Evolutionary conservation across 2,888 invertebrate genomes (phyloP), one percentile per base, ranked within the genome.

Genomic region (Ptycholaimellus sp.): DNA sequence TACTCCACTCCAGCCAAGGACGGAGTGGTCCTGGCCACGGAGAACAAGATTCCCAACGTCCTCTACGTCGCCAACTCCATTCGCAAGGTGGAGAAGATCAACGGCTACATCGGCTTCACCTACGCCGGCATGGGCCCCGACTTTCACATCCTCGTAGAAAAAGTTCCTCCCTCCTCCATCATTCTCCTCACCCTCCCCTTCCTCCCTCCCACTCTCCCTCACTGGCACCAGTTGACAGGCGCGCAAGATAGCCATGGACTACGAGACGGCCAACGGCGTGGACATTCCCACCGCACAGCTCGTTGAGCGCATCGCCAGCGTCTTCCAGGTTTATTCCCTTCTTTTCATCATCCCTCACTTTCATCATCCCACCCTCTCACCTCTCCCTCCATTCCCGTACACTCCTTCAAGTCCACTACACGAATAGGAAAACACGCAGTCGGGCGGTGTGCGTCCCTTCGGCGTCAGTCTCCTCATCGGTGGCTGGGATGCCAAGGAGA

Each of bases 391-490:
- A n/a, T n/a, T n/a, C n/a, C n/a, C n/a, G n/a, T n/a, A n/a, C n/a
- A n/a, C n/a, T n/a, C n/a, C n/a, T n/a, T n/a, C n/a, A n/a, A n/a
- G n/a, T n/a, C n/a, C n/a, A n/a, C n/a, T n/a, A n/a, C n/a, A n/a
- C n/a, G n/a, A n/a, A n/a, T n/a, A n/a, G 62, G 96, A 96, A 61
- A 96, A 90, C 58, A 99, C 96, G 6, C 96, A 96, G 60, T 85
- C 87, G 2, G 93, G 90, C 40, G 96, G 96, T 49, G 96, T 96
- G 6, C 72, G 96, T 51, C 96, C 96, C 0, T 96, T 99, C 62
- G 96, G 96, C 3, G 93, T 96, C 1, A 96, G 93, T 0, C 66
- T 96, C 4, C 64, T 96, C 50, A 78, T 96, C 51, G 87, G 87
- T 55, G 96, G 96, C 1, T 96, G 90, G 90, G 93, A 96, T 57